Evolutionary conservation across 2,797 vertebrate genomes (phyloP), one percentile per base, ranked within the genome.

Genomic region (Hydrocynus forskahlii): DNA sequence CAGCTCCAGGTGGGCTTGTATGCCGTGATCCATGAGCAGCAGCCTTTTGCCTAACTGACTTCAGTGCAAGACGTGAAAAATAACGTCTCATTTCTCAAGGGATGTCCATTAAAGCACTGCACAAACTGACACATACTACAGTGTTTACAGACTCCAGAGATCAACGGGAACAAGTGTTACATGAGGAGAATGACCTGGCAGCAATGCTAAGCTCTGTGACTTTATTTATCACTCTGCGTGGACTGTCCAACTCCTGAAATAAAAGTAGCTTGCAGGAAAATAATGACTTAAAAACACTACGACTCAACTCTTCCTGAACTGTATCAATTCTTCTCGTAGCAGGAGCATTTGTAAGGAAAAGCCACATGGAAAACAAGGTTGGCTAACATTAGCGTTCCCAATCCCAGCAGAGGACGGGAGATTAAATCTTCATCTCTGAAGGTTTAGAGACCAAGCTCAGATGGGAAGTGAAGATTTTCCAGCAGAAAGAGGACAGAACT

Each of bases 371-470:
- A 52, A 52, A 52, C 7, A 6, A 52, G 14, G 68, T 17, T 50
- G 23, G 50, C 69, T 72, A 71, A 54, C 23, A 48, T 54, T 71
- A 71, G 48, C 48, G 48, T 23, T 54, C 54, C 16, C 23, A 23
- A 23, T 52, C 10, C 0, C 12, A 16, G 0, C 45, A 50, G 21
- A 2, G 25, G 21, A 14, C 8, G 19, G 8, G 48, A n/a, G 5
- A 25, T 70, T 70, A 50, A 70, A 50, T 14, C 43, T 14, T 25
- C 45, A 40, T 14, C 43, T 48, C 35, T 45, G 38, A 68, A 35
- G 19, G 40, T 19, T 67, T n/a, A 23, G 19, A 2, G 17, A 2
- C 38, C 5, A 67, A 45, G 21, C 1, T 8, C 40, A 12, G 40
- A 45, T 48, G 17, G 19, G 23, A 14, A 50, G n/a, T 38, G 12